A percentile compares a stretch with the other conserved stretches of the same genome.
Evolutionary conservation across 2,888 invertebrate genomes (phyloP).

Genomic region (Entomobrya multifasciata): DNA sequence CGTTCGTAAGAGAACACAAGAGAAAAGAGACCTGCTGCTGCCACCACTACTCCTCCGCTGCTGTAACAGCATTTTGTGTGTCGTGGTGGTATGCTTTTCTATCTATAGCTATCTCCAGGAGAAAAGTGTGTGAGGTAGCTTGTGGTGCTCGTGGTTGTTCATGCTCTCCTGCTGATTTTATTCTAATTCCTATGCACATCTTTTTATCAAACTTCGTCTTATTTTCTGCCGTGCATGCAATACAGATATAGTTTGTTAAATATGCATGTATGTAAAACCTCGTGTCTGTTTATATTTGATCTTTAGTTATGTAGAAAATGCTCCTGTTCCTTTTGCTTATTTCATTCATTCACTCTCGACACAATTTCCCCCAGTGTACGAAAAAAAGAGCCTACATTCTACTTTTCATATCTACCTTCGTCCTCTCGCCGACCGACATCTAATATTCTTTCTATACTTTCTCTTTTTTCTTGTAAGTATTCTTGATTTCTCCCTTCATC

Average conservation of each 20-base stretch:
- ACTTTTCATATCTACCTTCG: too few species aligned
- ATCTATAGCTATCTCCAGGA: background rate
- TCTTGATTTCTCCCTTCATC: constrained; percentile 46
- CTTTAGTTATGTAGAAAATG: background rate
- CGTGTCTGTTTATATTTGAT: background rate
- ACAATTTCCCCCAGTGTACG: background rate
- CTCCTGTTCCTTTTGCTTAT: background rate
- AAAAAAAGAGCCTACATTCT: too few species aligned
- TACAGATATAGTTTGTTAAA: too few species aligned
- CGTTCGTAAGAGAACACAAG: constrained; percentile 15
- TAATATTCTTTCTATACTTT: too few species aligned
- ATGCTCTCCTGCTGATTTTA: constrained; percentile 66
- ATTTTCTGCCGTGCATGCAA: background rate
- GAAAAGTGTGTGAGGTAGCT: constrained; percentile 21
- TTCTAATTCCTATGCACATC: constrained; percentile 58
- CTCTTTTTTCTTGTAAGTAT: constrained; percentile 11
- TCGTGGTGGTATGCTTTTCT: too few species aligned
- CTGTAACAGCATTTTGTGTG: background rate
- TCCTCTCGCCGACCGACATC: background rate
- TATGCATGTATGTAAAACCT: background rate
- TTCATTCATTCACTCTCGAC: constrained; percentile 35
- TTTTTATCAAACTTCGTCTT: constrained; percentile 33
- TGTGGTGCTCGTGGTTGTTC: constrained; percentile 68
- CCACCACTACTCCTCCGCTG: background rate
- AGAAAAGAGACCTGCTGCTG: background rate